phyloP scores from a whole-genome alignment of 1,140 invertebrate species.

The Drosophila ananassae region DNA sequence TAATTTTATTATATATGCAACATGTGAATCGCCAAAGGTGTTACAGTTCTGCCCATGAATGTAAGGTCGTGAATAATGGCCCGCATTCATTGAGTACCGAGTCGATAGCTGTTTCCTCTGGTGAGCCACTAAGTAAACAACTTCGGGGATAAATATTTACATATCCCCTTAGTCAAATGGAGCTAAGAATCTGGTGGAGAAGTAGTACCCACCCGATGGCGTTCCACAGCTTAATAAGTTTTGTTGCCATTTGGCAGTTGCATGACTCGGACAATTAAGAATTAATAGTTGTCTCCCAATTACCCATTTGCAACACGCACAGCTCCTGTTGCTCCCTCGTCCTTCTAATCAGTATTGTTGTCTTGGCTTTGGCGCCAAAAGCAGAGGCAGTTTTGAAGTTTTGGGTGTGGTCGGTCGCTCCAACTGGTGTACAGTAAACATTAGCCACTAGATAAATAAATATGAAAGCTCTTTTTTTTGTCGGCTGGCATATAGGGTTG shows the following conservation, averaged over 20 bases:
- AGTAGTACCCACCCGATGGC: neutral
- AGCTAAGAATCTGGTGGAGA: constrained; percentile 1
- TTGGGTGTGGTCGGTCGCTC: constrained; percentile 38
- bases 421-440: neutral
- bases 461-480: constrained; percentile 12
- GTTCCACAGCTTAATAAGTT: neutral
- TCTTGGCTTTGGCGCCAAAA: constrained; percentile 36
- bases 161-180: constrained; percentile 7
- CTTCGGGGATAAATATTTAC: constrained; percentile 31
- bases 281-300: constrained; percentile 29
- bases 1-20: constrained; percentile 26
- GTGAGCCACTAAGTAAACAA: constrained; percentile 21
- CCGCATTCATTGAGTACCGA: constrained; percentile 17
- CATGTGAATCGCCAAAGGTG: constrained; percentile 17
- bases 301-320: constrained; percentile 35
- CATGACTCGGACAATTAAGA: constrained; percentile 34
- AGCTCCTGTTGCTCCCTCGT: constrained; percentile 58
- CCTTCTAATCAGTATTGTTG: constrained; percentile 1
- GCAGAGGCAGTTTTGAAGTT: constrained; percentile 30
- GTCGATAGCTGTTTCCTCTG: constrained; percentile 16
- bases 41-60: constrained; percentile 22
- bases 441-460: constrained; percentile 18
- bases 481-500: constrained; percentile 21
- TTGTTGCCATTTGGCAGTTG: constrained; percentile 8
- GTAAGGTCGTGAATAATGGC: constrained; percentile 33